Percentiles rank a stretch among this genome's conserved stretches.
Evolutionary conservation across 1,140 invertebrate genomes (phyloP).

Genomic region (Coelopa frigida): DNA sequence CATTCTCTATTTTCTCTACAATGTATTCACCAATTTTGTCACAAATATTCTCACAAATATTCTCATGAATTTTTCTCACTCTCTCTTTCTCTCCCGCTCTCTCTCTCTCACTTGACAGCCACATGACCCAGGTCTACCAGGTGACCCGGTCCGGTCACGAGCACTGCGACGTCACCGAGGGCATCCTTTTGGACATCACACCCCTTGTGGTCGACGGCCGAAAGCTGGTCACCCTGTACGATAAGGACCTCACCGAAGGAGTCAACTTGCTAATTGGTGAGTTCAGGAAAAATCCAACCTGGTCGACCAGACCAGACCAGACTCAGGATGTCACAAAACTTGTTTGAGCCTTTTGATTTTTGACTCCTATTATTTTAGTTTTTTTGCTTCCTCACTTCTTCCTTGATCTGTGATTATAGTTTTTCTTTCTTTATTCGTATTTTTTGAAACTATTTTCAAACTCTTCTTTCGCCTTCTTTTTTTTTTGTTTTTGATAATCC

Average conservation of each 20-base stretch:
- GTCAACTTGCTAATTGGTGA: constrained; percentile 62
- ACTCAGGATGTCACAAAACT: too few relatives aligned
- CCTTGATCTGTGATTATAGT: too few relatives aligned
- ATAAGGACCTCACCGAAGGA: constrained; percentile 61
- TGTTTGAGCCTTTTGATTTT: too few relatives aligned
- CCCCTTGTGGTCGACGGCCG: constrained; percentile 54
- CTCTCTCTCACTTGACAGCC: constrained; percentile 3
- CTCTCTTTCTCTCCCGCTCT: neutral
- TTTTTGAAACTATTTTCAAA: too few relatives aligned
- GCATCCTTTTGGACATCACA: constrained; percentile 58
- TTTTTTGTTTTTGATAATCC: too few relatives aligned
- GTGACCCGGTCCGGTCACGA: constrained; percentile 58
- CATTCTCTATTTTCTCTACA: constrained; percentile 2
- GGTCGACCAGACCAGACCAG: too few relatives aligned
- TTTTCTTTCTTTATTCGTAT: too few relatives aligned
- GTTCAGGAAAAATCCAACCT: constrained; percentile 18
- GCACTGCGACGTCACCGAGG: constrained; percentile 58
- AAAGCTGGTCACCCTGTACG: constrained; percentile 59
- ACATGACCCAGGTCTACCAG: constrained; percentile 54
- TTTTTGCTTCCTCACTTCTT: too few relatives aligned
- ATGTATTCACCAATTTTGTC: constrained; percentile 4
- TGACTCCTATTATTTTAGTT: too few relatives aligned
- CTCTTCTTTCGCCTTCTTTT: too few relatives aligned
- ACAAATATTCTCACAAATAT: constrained; percentile 1
- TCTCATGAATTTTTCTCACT: constrained; percentile 1